Percentiles rank a stretch among this genome's conserved stretches.
These are phyloP conservation scores for Trichopria drosophilae DNA, from an alignment of 2,888 invertebrate species.

Conservation along the genomic window DNA sequence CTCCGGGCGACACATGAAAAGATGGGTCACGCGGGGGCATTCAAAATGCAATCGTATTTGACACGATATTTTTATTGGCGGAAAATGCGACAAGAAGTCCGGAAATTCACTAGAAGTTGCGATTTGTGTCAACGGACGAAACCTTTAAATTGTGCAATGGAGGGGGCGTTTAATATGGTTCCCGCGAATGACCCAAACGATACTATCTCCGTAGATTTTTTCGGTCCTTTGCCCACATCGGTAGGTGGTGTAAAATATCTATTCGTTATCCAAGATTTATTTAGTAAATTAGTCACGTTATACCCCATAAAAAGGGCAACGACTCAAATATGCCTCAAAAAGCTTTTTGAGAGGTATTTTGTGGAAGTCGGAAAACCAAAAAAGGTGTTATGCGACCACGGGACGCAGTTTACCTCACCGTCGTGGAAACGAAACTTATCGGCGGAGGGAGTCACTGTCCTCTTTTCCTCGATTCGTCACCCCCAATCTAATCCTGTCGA, in stretches of 20 bases:
- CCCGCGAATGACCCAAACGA: not conserved
- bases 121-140: conserved; percentile 2
- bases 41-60: not conserved
- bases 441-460: not conserved
- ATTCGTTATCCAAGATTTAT: not conserved
- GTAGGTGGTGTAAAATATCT: not conserved
- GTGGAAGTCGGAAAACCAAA: not conserved
- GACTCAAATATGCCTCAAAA: not conserved
- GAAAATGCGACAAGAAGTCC: not conserved
- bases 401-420: no score
- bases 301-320: not conserved
- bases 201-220: not conserved
- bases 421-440: not conserved
- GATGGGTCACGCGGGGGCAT: conserved; percentile 2
- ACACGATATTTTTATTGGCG: conserved; percentile 2
- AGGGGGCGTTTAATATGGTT: conserved; percentile 5
- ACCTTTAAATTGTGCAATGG: not conserved
- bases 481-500: no score
- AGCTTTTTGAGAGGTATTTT: not conserved
- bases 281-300: not conserved
- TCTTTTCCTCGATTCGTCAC: no score
- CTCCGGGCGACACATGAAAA: not conserved
- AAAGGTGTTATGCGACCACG: no score
- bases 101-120: not conserved
- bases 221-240: not conserved